Base-by-base conservation (phyloP, 2,797 vertebrate genomes). In the Octomys mimax region DNA sequence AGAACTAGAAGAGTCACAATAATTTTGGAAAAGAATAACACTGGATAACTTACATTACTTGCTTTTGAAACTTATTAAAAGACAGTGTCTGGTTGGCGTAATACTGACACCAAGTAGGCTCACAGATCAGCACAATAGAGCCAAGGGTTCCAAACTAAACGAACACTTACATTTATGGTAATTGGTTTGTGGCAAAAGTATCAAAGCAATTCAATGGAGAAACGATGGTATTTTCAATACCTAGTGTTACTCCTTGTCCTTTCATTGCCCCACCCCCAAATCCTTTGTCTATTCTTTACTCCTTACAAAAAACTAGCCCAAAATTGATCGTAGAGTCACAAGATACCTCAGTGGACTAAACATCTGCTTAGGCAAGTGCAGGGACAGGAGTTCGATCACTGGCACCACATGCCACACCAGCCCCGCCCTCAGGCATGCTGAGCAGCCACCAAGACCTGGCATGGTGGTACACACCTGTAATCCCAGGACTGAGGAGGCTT, bases 161-260 rank as follows among this genome's bases (percentile, higher is more conserved):
- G 87, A 66, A 75, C 33, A 10, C 1, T 84, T 87, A 87, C 3
- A 64, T 46, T 86, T 91, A 79, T 46, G 33, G 46, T 62, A 90
- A n/a, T 10, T 95, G 70, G 61, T 88, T 94, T 86, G 54, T 68
- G 49, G 80, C 49, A 85, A 89, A 95, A 86, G 22, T 31, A 24
- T 10, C 66, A 87, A 85, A 31, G 81, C 49, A 92, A 94, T 81
- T 88, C 61, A 68, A 24, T 11, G 68, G 21, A 4, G 54, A 84
- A 97, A 89, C 33, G 21, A 46, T 0, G 71, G 13, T 62, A 68
- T 91, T 94, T 95, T 87, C 78, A 87, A 95, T 6, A 93, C 89
- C 92, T 36, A n/a, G 6, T 26, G 5, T 52, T 95, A 86, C 90
- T 59, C 13, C 1, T 46, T 75, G 24, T 75, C 19, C 73, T 24